phyloP scores from a whole-genome alignment of 2,113 vertebrate species.

The Benitochromis conjunctus region DNA sequence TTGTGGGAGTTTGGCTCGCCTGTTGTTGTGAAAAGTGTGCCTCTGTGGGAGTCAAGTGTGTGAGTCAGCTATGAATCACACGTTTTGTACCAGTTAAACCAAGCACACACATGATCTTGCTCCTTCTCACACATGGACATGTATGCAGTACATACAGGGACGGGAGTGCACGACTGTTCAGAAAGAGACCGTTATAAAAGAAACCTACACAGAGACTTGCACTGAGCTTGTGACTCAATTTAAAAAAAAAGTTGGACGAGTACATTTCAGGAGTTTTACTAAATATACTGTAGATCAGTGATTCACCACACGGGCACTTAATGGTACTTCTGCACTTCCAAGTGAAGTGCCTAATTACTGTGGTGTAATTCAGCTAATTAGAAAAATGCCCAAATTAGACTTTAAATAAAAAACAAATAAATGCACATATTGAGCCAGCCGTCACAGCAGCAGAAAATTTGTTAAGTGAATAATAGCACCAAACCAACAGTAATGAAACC shows the following conservation, averaged over 20 bases:
- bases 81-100: slow-evolving; percentile 26
- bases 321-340: neutral
- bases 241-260: neutral
- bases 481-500: neutral
- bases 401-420: neutral
- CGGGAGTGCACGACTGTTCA: neutral
- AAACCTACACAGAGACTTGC: slow-evolving; percentile 3
- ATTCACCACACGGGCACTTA: neutral
- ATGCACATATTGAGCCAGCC: neutral
- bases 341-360: neutral
- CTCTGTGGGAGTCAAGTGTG: slow-evolving; percentile 64
- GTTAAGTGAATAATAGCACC: neutral
- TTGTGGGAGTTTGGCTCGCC: slow-evolving; percentile 64
- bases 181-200: neutral
- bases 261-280: neutral
- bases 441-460: neutral
- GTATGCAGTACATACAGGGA: neutral
- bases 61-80: slow-evolving; percentile 72
- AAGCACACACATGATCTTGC: slow-evolving; percentile 13
- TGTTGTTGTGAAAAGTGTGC: slow-evolving; percentile 69
- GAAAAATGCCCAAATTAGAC: neutral
- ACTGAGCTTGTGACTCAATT: neutral
- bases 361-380: neutral
- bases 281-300: neutral
- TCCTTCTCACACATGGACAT: neutral